Evolutionary conservation across 2,797 vertebrate genomes (phyloP).

Genomic region (Propithecus perrieri): DNA sequence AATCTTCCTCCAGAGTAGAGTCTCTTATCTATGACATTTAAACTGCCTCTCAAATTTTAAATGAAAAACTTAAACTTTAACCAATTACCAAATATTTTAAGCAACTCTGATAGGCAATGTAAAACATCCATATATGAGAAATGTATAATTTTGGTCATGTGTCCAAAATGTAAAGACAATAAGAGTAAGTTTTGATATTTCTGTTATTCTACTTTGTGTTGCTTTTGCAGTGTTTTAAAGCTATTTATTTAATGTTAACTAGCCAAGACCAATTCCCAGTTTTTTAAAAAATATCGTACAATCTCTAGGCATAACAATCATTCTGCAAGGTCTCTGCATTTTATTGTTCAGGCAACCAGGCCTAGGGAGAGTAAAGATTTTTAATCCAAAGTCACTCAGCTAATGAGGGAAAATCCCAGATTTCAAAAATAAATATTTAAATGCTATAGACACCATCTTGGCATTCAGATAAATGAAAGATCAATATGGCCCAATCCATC

Average conservation of each 20-base stretch:
- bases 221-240: background rate
- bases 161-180: background rate
- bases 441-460: background rate
- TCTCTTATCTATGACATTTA: background rate
- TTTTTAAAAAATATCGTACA: background rate
- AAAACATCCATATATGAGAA: background rate
- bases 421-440: conserved; percentile 3
- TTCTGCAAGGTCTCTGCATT: background rate
- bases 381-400: background rate
- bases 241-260: background rate
- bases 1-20: background rate
- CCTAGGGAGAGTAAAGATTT: background rate
- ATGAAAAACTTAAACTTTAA: background rate
- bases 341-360: background rate
- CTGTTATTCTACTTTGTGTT: background rate
- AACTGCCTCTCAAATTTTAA: background rate
- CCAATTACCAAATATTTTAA: background rate
- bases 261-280: background rate
- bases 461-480: conserved; percentile 6
- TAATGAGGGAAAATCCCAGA: background rate
- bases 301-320: background rate
- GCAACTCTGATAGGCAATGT: background rate
- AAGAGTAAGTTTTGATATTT: background rate
- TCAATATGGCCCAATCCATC: background rate
- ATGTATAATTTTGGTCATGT: background rate